Base-by-base conservation (phyloP, 2,113 vertebrate species). In the Phrynosoma blainvillii region DNA sequence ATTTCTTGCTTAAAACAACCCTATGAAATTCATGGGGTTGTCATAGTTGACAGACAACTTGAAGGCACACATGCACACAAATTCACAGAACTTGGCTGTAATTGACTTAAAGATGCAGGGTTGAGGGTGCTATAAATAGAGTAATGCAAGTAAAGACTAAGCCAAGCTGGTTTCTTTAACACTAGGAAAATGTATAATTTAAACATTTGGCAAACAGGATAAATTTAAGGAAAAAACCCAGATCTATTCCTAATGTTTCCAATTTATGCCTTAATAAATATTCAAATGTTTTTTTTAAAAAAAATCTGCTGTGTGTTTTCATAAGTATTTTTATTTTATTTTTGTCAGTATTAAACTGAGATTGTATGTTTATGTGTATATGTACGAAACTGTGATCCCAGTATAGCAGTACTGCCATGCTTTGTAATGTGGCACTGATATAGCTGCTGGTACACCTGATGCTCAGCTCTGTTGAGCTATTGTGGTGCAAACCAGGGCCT, bases 151-250 rank as follows among this genome's bases (percentile, higher is more conserved):
- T 88, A 77, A 89, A 93, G 79, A 81, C 56, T 93, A 93, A 91
- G 84, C 59, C 93, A 90, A 70, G 83, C 89, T 94, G 91, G 77
- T 79, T 94, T 92, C 81, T 87, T 93, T 88, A 85, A 75, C 83
- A 78, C 90, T 90, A 47, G 79, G 89, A 89, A 93, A 95, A 82
- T 79, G 93, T 89, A 84, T 91, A 93, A 95, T 94, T 94, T 91
- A 91, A 94, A 91, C 93, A 93, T 93, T 93, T 94, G 91, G 89
- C 91, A 96, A 95, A 93, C 73, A 94, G 82, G 77, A 88, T 66
- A 82, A 93, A 87, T 92, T 87, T 93, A 36, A 8, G 30, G 79
- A 80, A 68, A 84, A 91, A 91, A 87, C 21, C 47, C 56, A 62
- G 27, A 91, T 87, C 80, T 86, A 81, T 54, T 95, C 92, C 84